Evolutionary conservation across 2,888 invertebrate genomes (phyloP), one percentile per base, ranked within the genome.

Genomic region (Drosophila demipolita): DNA sequence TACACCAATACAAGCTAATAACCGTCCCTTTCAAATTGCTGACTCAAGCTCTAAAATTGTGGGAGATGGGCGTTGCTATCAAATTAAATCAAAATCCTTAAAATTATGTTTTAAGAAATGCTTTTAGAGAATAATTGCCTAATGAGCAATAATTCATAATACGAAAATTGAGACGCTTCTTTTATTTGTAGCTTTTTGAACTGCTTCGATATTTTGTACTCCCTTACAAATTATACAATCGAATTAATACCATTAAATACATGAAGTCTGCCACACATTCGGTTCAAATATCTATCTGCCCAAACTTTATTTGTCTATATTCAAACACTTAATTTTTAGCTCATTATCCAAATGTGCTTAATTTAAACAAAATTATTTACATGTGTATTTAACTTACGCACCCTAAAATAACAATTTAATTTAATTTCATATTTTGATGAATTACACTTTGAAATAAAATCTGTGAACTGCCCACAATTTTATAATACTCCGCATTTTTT

Each of bases 341-440:
- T 40, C n/a, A 40, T n/a, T 26, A 26, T 2, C n/a, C n/a, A 33
- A 33, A 33, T 33, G 4, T 5, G 33, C 33, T 2, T 11, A 11
- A 11, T n/a, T 40, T 11, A 40, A 40, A 40, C 5, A 40, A n/a
- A 5, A 42, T n/a, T n/a, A n/a, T 11, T n/a, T n/a, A 5, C 9
- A n/a, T n/a, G n/a, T n/a, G n/a, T 40, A 40, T 11, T 40, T 40
- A 40, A n/a, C n/a, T 5, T n/a, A 40, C 11, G n/a, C 11, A 11
- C 40, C 11, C 11, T n/a, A 2, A n/a, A 40, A 40, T 23, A 38
- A 38, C 23, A 6, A 5, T 29, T 29, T 29, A 45, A 7, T 15
- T 45, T 15, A 53, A 42, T 33, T 62, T 20, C 33, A 53, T 23
- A 42, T 62, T 40, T 52, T 53, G 15, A 53, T 45, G n/a, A 29